A percentile compares a stretch with the other conserved stretches of the same genome.
phyloP scores from a whole-genome alignment of 1,140 invertebrate genomes.

The Globodera ellingtonae region DNA sequence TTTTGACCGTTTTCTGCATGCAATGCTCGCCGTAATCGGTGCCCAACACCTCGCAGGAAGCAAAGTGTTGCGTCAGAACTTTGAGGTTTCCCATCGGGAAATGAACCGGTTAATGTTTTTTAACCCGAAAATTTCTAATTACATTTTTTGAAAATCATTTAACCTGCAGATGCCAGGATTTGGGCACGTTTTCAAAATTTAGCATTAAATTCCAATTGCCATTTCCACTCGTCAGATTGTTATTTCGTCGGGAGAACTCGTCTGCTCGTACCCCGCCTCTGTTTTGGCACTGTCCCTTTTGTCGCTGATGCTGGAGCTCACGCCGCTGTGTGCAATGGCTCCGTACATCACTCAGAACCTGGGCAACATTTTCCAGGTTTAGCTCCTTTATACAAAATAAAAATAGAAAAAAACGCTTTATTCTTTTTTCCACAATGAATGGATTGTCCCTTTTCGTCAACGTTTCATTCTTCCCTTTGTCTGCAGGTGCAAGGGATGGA shows the following conservation, averaged over 20 bases:
- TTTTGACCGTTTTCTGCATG: constrained; percentile 26
- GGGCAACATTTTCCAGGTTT: background rate
- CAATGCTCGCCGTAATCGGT: constrained; percentile 20
- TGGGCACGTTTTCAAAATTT: too few species aligned
- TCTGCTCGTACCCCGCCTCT: constrained; percentile 7
- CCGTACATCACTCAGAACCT: background rate
- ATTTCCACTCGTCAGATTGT: background rate
- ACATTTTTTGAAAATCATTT: too few species aligned
- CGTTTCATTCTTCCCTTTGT: background rate
- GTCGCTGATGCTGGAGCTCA: constrained; percentile 20
- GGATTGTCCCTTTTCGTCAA: background rate
- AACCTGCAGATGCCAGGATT: too few species aligned
- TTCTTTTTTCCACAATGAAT: too few species aligned
- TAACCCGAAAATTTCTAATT: background rate
- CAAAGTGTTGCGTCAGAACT: constrained; percentile 16
- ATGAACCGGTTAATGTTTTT: background rate
- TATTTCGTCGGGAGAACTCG: constrained; percentile 11
- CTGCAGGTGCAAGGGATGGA: background rate
- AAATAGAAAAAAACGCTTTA: too few species aligned
- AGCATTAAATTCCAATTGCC: too few species aligned
- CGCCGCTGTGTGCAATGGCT: background rate
- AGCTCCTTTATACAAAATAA: too few species aligned
- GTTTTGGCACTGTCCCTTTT: constrained; percentile 15
- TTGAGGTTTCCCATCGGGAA: constrained; percentile 10
- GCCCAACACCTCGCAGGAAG: constrained; percentile 2